Base-by-base conservation (phyloP, 1,140 invertebrate genomes). In the Zaprionus africanus region DNA sequence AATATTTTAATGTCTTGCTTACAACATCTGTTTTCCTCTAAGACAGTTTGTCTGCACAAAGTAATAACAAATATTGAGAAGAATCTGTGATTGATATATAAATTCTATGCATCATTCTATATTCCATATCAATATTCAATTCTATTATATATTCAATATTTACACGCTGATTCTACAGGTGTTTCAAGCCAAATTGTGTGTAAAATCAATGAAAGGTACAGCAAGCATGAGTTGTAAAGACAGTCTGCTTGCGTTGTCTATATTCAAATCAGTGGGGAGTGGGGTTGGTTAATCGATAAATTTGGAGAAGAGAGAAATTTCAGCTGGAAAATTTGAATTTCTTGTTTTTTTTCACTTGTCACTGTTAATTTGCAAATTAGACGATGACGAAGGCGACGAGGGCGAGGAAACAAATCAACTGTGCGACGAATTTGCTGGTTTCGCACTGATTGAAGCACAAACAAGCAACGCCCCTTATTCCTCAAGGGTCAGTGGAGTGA, bases 361-460 rank as follows among this genome's bases (percentile, higher is more conserved):
- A 28, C 38, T 43, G 56, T 61, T 74, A 49, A 74, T 68, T 74
- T 61, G 65, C 57, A 61, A 56, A 74, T 62, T 56, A 56, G 58
- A 59, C 58, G 53, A 64, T 4, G 13, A 38, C 28, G 12, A 43
- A 1, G 15, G 2, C 13, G 36, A 4, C 13, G n/a, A 4, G 9
- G 28, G 38, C 17, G 15, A 28, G 22, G 24, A 26, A 54, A n/a
- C 17, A 63, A 64, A 49, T 57, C 53, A 65, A 71, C n/a, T 65
- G 53, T 43, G 53, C 13, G 22, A 31, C 31, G 58, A 49, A 17
- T 41, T 17, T n/a, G 41, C n/a, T 66, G 31, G 53, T 36, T 58
- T 51, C 17, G 19, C 62, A 53, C 62, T 65, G 63, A 72, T 58
- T 58, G 58, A 72, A 59, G 54, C 24, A 19, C 24, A 12, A 22